Evolutionary conservation across 2,113 vertebrate genomes (phyloP), one percentile per base, ranked within the genome.

Genomic region (Sphaerodactylus townsendi): DNA sequence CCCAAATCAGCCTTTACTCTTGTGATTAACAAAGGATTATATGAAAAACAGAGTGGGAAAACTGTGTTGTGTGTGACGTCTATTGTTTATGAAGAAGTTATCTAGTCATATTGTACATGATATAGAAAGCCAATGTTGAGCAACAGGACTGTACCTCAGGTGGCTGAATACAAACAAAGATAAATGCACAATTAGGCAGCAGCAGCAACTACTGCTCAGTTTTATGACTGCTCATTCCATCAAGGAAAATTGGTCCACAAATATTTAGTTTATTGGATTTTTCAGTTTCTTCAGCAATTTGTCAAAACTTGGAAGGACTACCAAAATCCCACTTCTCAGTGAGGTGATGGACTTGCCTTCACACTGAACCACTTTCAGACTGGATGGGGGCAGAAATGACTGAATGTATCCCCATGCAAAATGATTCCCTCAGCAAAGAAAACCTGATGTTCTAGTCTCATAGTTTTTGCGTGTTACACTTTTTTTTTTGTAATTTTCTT

Each of bases 301-400:
- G 90, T 79, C 91, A 56, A 33, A 89, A 83, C 94, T 86, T 86
- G 90, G 91, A 91, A 82, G 89, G 91, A 90, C 87, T 93, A 88
- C 87, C 83, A 50, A 8, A 82, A 82, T 13, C 37, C 21, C 59
- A 21, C 9, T 35, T 50, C 39, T 66, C 19, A 35, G 15, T 56
- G 25, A 77, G 2, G 10, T 53, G 19, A 7, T 41, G 41, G 41
- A 56, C 30, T 37, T 35, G 30, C 44, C 11, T 11, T 1, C 44
- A 21, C 48, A 15, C 50, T 84, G 21, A 21, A 62, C 65, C 39
- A 46, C n/a, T 48, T 44, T 25, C 41, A 53, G 53, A 35, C 41
- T n/a, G 11, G 59, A n/a, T 33, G 50, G 21, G 13, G 30, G 19
- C 41, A 23, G 10, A 23, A n/a, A 10, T 15, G 14, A 1, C 25